Conservation (phyloP, 2,113 vertebrate species). For the Pseudonaja textilis region DNA sequence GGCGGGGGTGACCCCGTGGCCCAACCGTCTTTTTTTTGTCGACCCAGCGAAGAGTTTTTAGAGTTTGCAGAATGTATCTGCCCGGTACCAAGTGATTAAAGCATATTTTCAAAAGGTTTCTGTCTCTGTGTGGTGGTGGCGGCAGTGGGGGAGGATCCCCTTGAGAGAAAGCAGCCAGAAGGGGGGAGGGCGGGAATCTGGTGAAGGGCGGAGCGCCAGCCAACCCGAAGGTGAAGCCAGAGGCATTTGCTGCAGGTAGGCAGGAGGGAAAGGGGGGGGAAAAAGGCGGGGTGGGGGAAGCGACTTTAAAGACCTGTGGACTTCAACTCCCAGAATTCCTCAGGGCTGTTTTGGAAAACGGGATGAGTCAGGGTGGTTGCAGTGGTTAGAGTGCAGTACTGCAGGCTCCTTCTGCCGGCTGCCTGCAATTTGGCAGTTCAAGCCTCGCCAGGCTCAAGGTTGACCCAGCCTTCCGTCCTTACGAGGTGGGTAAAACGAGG, state of each 20-base stretch:
- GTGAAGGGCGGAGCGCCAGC: neutral
- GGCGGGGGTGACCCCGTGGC: neutral
- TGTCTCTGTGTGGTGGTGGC: too few species aligned
- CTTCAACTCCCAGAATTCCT: neutral
- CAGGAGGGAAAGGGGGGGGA: neutral
- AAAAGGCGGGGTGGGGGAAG: too few species aligned
- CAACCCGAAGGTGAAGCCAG: neutral
- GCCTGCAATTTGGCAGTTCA: too few species aligned
- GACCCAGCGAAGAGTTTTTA: neutral
- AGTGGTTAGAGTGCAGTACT: too few species aligned
- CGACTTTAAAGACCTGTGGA: neutral
- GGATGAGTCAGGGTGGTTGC: too few species aligned
- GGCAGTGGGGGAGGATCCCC: too few species aligned
- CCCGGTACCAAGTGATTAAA: slow-evolving; percentile 21
- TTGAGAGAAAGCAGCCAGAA: neutral
- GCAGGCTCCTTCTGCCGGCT: too few species aligned
- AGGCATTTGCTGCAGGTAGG: neutral
- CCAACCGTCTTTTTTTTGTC: neutral
- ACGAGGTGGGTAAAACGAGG: too few species aligned
- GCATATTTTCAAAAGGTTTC: slow-evolving; percentile 12
- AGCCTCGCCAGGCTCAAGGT: too few species aligned
- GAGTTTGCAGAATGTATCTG: neutral
- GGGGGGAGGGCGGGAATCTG: neutral
- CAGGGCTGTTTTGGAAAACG: neutral
- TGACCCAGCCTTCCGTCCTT: too few species aligned